Evolutionary conservation across 2,888 invertebrate genomes (phyloP).

Genomic region (Isotomurus palustris): DNA sequence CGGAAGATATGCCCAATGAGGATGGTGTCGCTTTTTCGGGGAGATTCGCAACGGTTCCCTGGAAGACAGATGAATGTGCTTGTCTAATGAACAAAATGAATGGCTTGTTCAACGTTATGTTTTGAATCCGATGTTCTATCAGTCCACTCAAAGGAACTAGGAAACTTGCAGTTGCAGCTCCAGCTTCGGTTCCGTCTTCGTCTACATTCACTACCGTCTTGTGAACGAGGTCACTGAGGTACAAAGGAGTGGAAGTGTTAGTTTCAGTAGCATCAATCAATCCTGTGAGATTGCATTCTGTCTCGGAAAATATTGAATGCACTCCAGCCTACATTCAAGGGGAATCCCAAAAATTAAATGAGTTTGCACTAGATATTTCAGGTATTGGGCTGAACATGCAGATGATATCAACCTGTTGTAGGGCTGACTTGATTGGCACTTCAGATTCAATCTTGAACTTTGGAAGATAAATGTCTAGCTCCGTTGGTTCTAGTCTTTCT

Average conservation of each 20-base stretch:
- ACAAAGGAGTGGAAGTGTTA: background rate
- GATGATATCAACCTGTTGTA: conserved; percentile 7
- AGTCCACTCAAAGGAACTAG: conserved; percentile 15
- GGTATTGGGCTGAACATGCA: background rate
- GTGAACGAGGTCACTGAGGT: conserved; percentile 13
- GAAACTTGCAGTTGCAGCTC: conserved; percentile 10
- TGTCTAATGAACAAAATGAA: conserved; percentile 2
- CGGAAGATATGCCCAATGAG: background rate
- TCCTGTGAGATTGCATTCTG: conserved; percentile 7
- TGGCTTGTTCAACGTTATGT: background rate
- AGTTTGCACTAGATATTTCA: no score
- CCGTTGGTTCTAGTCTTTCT: conserved; percentile 3
- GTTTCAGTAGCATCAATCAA: background rate
- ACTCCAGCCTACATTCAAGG: conserved; percentile 9
- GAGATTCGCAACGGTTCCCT: conserved; percentile 11
- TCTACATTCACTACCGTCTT: conserved; percentile 15
- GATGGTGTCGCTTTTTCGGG: background rate
- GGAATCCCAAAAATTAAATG: no score
- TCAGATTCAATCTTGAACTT: conserved; percentile 8
- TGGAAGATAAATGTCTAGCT: conserved; percentile 15
- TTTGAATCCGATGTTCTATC: background rate
- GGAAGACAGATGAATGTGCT: background rate
- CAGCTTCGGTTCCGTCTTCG: conserved; percentile 19
- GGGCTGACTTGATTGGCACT: conserved; percentile 7
- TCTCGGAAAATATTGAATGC: conserved; percentile 3